phyloP scores from a whole-genome alignment of 2,888 invertebrate species.

The Tetragonisca angustula region DNA sequence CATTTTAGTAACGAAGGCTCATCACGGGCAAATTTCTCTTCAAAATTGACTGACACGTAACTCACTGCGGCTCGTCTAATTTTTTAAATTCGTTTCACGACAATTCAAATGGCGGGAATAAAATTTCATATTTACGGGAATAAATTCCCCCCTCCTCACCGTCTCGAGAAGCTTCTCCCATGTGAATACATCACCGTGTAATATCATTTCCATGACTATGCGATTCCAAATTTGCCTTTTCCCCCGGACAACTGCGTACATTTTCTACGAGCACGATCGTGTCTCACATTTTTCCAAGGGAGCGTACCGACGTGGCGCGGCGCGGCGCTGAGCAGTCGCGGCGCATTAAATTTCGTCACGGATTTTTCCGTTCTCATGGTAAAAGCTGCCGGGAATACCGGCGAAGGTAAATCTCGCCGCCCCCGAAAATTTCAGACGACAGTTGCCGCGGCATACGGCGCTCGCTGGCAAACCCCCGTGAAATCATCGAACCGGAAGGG shows the following conservation, averaged over 20 bases:
- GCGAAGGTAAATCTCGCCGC: slow-evolving; percentile 37
- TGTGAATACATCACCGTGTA: too few relatives aligned
- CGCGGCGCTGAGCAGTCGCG: background rate
- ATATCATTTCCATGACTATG: background rate
- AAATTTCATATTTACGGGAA: too few relatives aligned
- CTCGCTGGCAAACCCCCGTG: slow-evolving; percentile 47
- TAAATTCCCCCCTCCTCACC: too few relatives aligned
- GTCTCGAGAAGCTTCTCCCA: too few relatives aligned
- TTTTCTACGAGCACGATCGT: too few relatives aligned
- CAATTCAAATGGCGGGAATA: too few relatives aligned
- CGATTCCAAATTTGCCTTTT: background rate
- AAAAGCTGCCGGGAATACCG: slow-evolving; percentile 12
- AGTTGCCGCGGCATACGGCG: slow-evolving; percentile 68
- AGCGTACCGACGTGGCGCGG: background rate
- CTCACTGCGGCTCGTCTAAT: too few relatives aligned
- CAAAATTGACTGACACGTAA: background rate
- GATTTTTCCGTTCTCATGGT: slow-evolving; percentile 18
- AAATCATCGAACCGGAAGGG: slow-evolving; percentile 80
- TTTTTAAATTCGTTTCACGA: too few relatives aligned
- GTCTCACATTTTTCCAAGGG: background rate
- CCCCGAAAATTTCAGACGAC: slow-evolving; percentile 63
- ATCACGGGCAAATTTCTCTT: background rate
- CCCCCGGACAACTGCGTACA: too few relatives aligned
- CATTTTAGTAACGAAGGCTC: background rate
- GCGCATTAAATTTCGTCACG: slow-evolving; percentile 30